Evolutionary conservation across 2,113 vertebrate species (phyloP).

Genomic region (Empidonax alnorum): DNA sequence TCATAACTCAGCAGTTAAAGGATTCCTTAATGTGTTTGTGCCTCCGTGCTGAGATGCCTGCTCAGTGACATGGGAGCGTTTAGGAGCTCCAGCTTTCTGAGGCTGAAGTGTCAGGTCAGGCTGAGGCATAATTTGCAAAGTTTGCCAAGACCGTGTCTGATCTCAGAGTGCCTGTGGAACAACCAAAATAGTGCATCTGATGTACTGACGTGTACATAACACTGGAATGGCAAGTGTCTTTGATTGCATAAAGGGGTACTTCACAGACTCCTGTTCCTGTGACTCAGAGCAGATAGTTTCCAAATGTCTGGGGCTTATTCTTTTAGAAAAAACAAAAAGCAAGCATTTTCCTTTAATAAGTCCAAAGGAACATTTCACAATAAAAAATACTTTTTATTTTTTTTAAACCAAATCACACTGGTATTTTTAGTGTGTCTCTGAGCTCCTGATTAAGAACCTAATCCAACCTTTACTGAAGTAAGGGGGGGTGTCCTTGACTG

Average conservation of each 20-base stretch:
- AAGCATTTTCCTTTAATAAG: conserved; percentile 48
- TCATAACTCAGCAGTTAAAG: conserved; percentile 57
- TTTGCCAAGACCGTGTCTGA: conserved; percentile 63
- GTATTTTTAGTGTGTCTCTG: conserved; percentile 22
- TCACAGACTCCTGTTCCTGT: conserved; percentile 30
- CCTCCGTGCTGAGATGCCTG: background rate
- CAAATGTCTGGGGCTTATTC: conserved; percentile 61
- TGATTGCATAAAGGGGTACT: conserved; percentile 44
- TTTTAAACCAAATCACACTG: background rate
- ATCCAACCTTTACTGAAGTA: background rate
- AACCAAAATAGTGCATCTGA: conserved; percentile 44
- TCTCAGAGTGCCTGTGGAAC: conserved; percentile 58
- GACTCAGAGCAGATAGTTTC: conserved; percentile 62
- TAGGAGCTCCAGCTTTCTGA: background rate
- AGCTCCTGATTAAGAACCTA: conserved; percentile 3
- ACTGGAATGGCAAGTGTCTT: conserved; percentile 17
- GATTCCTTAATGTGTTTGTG: conserved; percentile 65
- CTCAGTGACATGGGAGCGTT: conserved; percentile 17
- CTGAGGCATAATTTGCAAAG: conserved; percentile 53
- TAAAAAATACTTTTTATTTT: background rate
- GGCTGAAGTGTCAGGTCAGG: conserved; percentile 48
- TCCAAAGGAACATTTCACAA: conserved; percentile 68
- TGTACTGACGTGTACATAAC: background rate
- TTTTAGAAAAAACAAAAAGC: background rate
- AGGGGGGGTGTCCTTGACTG: background rate